Evolutionary conservation across 2,113 vertebrate species (phyloP).

Genomic region (Argyrosomus japonicus): DNA sequence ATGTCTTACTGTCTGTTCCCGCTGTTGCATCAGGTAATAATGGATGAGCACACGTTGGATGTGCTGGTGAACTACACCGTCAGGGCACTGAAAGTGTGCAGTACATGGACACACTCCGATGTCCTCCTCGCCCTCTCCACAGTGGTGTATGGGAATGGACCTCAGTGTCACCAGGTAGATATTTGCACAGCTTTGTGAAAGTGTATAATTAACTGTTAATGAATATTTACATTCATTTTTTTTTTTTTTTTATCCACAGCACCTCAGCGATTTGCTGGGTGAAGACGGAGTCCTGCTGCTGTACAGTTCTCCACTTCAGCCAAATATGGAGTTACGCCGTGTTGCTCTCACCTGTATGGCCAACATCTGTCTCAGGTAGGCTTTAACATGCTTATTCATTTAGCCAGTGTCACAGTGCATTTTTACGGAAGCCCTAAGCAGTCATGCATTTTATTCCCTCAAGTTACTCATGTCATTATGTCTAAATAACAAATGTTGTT

Average conservation of each 20-base stretch:
- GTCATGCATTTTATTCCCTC: no score
- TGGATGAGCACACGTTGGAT: conserved; percentile 90
- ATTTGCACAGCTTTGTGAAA: not conserved
- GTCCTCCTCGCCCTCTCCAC: conserved; percentile 92
- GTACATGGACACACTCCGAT: conserved; percentile 92
- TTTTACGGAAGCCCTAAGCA: no score
- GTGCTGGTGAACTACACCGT: conserved; percentile 88
- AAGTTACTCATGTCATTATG: no score
- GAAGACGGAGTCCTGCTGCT: conserved; percentile 86
- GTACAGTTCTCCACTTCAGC: conserved; percentile 84
- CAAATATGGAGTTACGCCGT: conserved; percentile 87
- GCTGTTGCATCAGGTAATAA: conserved; percentile 85
- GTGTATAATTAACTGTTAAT: not conserved
- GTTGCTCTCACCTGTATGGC: conserved; percentile 91
- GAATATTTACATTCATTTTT: conserved; percentile 7
- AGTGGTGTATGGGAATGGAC: conserved; percentile 92
- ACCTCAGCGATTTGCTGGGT: conserved; percentile 88
- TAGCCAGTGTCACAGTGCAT: no score
- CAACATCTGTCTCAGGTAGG: conserved; percentile 93
- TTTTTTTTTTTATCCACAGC: conserved; percentile 80
- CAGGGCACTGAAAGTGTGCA: conserved; percentile 88
- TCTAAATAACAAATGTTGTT: no score
- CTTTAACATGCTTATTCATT: not conserved
- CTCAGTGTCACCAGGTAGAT: conserved; percentile 91
- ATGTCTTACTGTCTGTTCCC: not conserved